Conservation (phyloP, 2,113 vertebrate genomes). For the Geothlypis trichas region DNA sequence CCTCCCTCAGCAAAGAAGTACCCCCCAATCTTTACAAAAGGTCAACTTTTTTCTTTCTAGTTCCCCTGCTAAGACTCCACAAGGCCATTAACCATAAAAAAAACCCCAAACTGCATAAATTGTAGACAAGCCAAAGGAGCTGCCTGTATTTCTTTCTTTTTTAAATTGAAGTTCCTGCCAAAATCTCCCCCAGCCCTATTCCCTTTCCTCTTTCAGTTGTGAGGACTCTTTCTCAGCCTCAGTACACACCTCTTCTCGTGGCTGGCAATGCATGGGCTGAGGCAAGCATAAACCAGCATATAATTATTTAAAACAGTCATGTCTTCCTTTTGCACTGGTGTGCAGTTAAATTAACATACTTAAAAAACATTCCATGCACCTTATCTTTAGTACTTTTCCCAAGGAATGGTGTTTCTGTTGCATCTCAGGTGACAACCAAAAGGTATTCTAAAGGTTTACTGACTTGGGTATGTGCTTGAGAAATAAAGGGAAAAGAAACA, state of each 20-base stretch:
- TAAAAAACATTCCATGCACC: not conserved
- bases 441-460: not conserved
- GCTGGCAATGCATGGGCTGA: not conserved
- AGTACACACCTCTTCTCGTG: not conserved
- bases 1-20: not conserved
- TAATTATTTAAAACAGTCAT: not conserved
- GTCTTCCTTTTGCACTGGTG: not conserved
- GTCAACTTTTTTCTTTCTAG: not conserved
- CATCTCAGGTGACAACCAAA: conserved; percentile 17
- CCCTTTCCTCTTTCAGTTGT: not conserved
- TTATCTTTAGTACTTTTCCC: not conserved
- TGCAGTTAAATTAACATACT: not conserved
- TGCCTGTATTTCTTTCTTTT: not conserved
- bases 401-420: not conserved
- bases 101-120: not conserved
- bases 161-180: not conserved
- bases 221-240: not conserved
- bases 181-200: not conserved
- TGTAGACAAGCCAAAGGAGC: not conserved
- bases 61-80: not conserved
- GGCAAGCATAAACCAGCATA: not conserved
- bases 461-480: not conserved
- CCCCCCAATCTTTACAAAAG: not conserved
- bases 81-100: not conserved
- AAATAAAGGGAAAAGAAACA: not conserved